Percentiles rank a stretch among this genome's conserved stretches.
phyloP scores from a whole-genome alignment of 2,797 vertebrate species.

The Alca torda region DNA sequence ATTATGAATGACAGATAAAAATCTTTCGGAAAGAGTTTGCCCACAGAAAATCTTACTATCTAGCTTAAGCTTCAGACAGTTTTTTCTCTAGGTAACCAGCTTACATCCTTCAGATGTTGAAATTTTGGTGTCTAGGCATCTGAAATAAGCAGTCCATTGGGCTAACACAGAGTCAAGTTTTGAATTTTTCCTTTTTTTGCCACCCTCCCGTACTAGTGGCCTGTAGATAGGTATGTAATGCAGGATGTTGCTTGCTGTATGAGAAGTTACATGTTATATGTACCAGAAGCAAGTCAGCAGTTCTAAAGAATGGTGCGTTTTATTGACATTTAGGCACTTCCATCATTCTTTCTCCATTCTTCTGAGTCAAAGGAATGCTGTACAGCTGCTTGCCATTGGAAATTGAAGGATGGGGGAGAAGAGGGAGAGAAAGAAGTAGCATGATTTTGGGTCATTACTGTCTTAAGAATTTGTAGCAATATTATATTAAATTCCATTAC shows the following conservation, averaged over 20 bases:
- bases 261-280: neutral
- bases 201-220: neutral
- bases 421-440: neutral
- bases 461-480: neutral
- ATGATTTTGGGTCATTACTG: neutral
- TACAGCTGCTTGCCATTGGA: neutral
- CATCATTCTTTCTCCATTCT: neutral
- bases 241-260: neutral
- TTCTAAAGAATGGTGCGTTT: neutral
- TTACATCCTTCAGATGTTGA: neutral
- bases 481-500: neutral
- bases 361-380: neutral
- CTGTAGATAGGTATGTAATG: neutral
- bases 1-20: neutral
- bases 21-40: neutral
- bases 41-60: neutral
- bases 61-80: neutral
- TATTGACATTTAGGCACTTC: neutral
- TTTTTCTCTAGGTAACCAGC: neutral
- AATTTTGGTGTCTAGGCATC: neutral
- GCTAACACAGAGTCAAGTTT: neutral
- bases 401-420: neutral
- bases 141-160: neutral
- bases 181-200: neutral
- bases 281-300: neutral